A percentile compares a stretch with the other conserved stretches of the same genome.
Evolutionary conservation across 2,888 invertebrate species (phyloP).

Genomic region (Sericinus montela): DNA sequence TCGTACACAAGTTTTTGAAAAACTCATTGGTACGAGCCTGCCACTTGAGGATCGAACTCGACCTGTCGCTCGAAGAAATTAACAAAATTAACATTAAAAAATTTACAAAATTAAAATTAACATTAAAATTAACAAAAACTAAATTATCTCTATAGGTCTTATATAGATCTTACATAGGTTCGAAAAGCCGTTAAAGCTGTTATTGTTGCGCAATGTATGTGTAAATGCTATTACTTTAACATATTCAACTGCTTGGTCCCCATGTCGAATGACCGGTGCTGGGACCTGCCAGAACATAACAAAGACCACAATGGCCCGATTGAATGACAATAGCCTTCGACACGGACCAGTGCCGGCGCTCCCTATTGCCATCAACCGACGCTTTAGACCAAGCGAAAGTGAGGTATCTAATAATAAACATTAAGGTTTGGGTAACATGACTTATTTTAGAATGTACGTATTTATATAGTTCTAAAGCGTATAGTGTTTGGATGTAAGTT

Average conservation of each 20-base stretch:
- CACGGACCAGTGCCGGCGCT: constrained; percentile 53
- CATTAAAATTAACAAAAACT: no score
- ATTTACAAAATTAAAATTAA: no score
- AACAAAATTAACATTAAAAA: no score
- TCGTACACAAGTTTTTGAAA: no score
- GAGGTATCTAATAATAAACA: not conserved
- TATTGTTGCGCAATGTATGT: not conserved
- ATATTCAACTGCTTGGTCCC: constrained; percentile 39
- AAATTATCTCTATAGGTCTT: no score
- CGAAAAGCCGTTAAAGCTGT: not conserved
- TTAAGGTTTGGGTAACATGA: constrained; percentile 12
- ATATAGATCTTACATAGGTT: no score
- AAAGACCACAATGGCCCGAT: constrained; percentile 62
- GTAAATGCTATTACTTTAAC: constrained; percentile 19
- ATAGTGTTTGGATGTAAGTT: constrained; percentile 7
- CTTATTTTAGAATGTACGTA: not conserved
- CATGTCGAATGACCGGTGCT: constrained; percentile 43
- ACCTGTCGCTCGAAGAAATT: no score
- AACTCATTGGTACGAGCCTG: no score
- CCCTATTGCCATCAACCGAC: constrained; percentile 21
- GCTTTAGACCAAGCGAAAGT: constrained; percentile 4
- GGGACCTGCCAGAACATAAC: constrained; percentile 39
- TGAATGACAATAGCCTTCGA: constrained; percentile 65
- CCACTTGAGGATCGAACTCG: no score
- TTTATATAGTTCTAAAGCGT: not conserved